Evolutionary conservation across 2,113 vertebrate genomes (phyloP), one percentile per base, ranked within the genome.

Genomic region (Tympanuchus pallidicinctus): DNA sequence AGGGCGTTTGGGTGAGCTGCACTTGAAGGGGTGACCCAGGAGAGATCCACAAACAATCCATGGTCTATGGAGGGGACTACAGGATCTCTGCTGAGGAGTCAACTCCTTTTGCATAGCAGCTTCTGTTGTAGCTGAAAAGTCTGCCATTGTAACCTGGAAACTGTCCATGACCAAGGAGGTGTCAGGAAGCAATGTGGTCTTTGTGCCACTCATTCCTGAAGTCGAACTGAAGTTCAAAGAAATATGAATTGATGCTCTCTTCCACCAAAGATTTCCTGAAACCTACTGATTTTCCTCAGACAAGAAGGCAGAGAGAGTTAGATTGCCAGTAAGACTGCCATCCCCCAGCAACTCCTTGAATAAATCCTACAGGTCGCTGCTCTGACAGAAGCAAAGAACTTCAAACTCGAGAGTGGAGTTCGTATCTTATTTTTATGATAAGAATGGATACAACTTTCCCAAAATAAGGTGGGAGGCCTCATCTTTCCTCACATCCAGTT

Each of bases 31-130:
- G 12, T 40, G 66, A 48, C 24, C 14, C 36, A 43, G 27, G 32
- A 1, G 0, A 30, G 15, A 45, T 17, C 64, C 32, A 34, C 0
- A 66, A 24, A 16, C 2, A 3, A 18, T 30, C n/a, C 40, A 19
- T 52, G 25, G 47, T 13, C 65, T 57, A 27, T 22, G 43, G 34
- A 78, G 74, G 14, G 42, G 32, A 2, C 36, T 38, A 32, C 32
- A 8, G 1, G 2, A 80, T n/a, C 24, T 36, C 50, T 79, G 0
- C 2, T n/a, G 50, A 86, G 34, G 45, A 65, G 32, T 38, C 69
- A 48, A 57, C 15, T 61, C 30, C 69, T 48, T 52, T 75, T 45
- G 73, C 40, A 9, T 7, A 64, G 72, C 34, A 88, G 61, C 40
- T 87, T 56, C 57, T 77, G 40, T 16, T 56, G 5, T 42, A 38